Evolutionary conservation across 2,113 vertebrate species (phyloP), one percentile per base, ranked within the genome.

Genomic region (Hassar affinis): DNA sequence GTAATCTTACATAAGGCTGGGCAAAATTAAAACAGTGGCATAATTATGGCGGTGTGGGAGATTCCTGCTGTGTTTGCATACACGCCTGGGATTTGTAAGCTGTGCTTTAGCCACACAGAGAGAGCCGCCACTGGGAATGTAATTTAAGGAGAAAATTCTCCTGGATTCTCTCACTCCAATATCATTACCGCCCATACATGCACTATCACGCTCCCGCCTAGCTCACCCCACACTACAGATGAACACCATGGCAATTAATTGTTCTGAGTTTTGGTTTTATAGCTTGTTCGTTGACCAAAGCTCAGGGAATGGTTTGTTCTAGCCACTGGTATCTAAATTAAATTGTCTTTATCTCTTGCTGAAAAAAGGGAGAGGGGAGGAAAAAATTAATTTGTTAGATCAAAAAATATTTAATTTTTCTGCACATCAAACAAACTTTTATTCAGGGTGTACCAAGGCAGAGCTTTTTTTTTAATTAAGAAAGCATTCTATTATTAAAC

Each of bases 391-490:
- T 95, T 94, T 94, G 93, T 94, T 89, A 93, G 94, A 95, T 95
- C 92, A 94, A 95, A 94, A 90, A 95, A 94, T 93, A 93, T 93
- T 93, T 91, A 92, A 94, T 94, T 94, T 94, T 93, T 92, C 89
- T 81, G 89, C 92, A 95, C 93, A 94, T 95, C 93, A 95, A 95
- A 95, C 93, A 93, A 93, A 94, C 93, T 93, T 93, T 91, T 92
- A 93, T 94, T 94, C 93, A 89, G 92, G 92, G 90, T 91, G 89
- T 90, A 92, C 91, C 80, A 90, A 92, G 91, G 91, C 92, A 81
- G 88, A 86, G 87, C 91, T 91, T 93, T 94, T 94, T 94, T 94
- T 95, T 94, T 94, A 95, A 94, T 95, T 94, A 94, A 95, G 94
- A 94, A 93, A 93, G 90, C 93, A 93, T 93, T 93, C 91, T 93